Evolutionary conservation across 2,888 invertebrate genomes (phyloP).

Genomic region (Dorcus hopei): DNA sequence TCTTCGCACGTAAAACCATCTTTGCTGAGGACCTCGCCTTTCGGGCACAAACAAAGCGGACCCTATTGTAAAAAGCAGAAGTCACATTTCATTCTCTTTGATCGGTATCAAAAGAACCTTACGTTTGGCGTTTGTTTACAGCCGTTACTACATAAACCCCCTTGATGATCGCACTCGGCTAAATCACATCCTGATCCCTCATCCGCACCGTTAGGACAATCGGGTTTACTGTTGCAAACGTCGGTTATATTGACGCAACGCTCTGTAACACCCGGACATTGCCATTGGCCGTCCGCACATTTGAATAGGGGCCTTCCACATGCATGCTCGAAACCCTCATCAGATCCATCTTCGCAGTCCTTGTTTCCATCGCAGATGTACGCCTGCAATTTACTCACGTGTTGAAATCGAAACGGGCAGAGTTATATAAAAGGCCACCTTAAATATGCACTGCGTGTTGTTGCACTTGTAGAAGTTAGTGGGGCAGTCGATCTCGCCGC

Average conservation of each 20-base stretch:
- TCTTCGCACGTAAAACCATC: slow-evolving; percentile 74
- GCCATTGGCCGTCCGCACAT: slow-evolving; percentile 78
- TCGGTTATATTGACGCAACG: slow-evolving; percentile 82
- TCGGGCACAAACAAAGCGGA: slow-evolving; percentile 85
- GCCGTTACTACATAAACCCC: slow-evolving; percentile 75
- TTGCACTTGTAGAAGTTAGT: slow-evolving; percentile 79
- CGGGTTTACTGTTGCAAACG: slow-evolving; percentile 82
- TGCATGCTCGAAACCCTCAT: slow-evolving; percentile 79
- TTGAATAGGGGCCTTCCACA: slow-evolving; percentile 76
- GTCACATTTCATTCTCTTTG: background rate
- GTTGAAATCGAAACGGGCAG: background rate
- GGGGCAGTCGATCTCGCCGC: slow-evolving; percentile 75
- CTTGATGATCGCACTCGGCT: slow-evolving; percentile 72
- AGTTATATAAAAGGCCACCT: slow-evolving; percentile 40
- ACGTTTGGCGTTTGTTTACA: slow-evolving; percentile 79
- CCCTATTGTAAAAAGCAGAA: slow-evolving; percentile 53
- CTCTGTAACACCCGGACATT: slow-evolving; percentile 77
- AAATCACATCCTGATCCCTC: slow-evolving; percentile 90
- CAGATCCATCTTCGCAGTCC: slow-evolving; percentile 88
- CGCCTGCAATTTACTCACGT: slow-evolving; percentile 47
- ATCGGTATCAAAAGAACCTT: slow-evolving; percentile 7
- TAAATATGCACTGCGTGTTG: slow-evolving; percentile 84
- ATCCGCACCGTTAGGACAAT: slow-evolving; percentile 92
- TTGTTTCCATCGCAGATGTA: slow-evolving; percentile 93
- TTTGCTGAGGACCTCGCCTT: slow-evolving; percentile 74